Percentiles rank a stretch among this genome's conserved stretches.
phyloP scores from a whole-genome alignment of 2,888 invertebrate genomes.

The Meteorus colon region DNA sequence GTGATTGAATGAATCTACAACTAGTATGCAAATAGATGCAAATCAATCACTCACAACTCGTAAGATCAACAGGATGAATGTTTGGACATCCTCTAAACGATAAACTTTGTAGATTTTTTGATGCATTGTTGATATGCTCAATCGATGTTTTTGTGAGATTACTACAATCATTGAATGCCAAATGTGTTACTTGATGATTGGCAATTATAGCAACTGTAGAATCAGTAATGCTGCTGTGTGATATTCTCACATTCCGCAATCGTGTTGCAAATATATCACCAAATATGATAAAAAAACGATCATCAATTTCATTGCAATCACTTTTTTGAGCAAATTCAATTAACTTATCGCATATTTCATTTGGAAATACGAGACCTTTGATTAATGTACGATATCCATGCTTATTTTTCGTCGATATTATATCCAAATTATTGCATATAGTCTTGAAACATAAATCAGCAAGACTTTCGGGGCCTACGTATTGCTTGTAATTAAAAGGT shows the following conservation, averaged over 20 bases:
- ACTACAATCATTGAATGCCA: constrained; percentile 85
- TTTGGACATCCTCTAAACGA: constrained; percentile 82
- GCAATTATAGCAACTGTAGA: constrained; percentile 81
- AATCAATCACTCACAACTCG: constrained; percentile 45
- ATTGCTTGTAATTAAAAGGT: constrained; percentile 62
- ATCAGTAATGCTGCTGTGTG: constrained; percentile 83
- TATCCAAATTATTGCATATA: constrained; percentile 79
- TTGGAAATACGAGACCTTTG: constrained; percentile 80
- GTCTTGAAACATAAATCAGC: constrained; percentile 79
- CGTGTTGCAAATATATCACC: constrained; percentile 80
- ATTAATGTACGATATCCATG: constrained; percentile 72
- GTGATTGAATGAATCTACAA: constrained; percentile 16
- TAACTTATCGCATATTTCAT: constrained; percentile 83
- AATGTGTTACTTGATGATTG: constrained; percentile 82
- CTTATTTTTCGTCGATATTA: constrained; percentile 73
- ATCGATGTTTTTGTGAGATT: constrained; percentile 80
- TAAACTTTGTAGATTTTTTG: constrained; percentile 81
- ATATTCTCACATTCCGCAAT: constrained; percentile 81
- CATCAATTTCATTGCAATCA: constrained; percentile 76
- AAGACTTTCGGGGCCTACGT: constrained; percentile 76
- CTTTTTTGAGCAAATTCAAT: constrained; percentile 77
- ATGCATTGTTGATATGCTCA: constrained; percentile 80
- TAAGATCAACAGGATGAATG: constrained; percentile 73
- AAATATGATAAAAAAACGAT: constrained; percentile 83
- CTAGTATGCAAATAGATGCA: constrained; percentile 35